These are phyloP conservation scores for Cepaea hortensis DNA, from an alignment of 2,888 invertebrate species.

Conservation along the genomic window DNA sequence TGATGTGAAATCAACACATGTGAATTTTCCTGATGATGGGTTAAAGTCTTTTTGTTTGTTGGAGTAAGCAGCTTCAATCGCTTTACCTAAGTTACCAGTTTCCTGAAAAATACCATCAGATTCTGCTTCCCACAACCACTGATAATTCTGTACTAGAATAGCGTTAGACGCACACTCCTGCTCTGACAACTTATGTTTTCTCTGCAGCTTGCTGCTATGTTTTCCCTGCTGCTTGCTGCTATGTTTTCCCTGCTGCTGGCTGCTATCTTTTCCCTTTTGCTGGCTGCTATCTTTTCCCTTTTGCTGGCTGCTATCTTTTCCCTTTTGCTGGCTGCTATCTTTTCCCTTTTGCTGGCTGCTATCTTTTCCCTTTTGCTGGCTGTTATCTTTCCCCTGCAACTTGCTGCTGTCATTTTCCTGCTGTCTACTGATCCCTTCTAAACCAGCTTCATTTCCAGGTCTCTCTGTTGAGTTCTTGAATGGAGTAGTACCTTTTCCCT, in stretches of 20 bases:
- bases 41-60: background rate
- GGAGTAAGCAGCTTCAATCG: background rate
- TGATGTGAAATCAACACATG: background rate
- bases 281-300: no score
- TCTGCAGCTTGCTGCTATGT: no score
- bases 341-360: no score
- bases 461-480: no score
- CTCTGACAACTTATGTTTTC: background rate
- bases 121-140: background rate
- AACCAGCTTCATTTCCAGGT: background rate
- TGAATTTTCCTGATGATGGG: background rate
- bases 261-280: no score
- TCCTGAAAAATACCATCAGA: background rate
- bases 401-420: background rate
- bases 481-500: background rate
- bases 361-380: no score
- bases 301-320: no score
- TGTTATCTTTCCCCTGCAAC: no score
- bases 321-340: no score
- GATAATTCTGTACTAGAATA: background rate
- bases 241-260: no score
- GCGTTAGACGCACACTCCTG: background rate
- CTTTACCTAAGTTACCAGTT: background rate
- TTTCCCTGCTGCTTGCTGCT: no score
- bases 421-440: background rate